Conservation (phyloP, 2,797 vertebrate species). For the Triplophysa yarkandensis region DNA sequence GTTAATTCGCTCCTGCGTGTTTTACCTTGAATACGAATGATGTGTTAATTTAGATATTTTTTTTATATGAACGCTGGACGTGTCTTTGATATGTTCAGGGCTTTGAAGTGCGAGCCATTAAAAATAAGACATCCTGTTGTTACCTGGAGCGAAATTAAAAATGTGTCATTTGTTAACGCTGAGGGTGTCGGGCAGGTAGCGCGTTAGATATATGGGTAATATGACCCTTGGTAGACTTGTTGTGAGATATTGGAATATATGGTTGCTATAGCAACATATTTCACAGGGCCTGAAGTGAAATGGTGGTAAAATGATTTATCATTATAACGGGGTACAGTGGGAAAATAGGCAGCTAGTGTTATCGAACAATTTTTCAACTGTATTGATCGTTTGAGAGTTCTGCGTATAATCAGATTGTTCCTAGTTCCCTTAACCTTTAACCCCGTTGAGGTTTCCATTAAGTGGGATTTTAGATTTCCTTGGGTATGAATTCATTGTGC, state of each 20-base stretch:
- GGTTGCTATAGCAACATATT: conserved; percentile 32
- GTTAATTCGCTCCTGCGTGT: background rate
- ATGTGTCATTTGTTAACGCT: conserved; percentile 10
- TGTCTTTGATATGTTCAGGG: conserved; percentile 30
- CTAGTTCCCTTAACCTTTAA: conserved; percentile 1
- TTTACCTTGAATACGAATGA: conserved; percentile 12
- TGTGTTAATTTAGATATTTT: conserved; percentile 36
- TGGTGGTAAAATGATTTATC: conserved; percentile 24
- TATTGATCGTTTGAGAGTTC: conserved; percentile 18
- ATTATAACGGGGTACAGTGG: conserved; percentile 19
- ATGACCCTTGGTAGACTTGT: conserved; percentile 7
- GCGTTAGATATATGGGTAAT: conserved; percentile 9
- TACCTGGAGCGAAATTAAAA: too few species aligned
- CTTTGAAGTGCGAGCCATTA: conserved; percentile 42
- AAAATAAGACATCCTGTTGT: background rate
- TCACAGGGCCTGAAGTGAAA: conserved; percentile 24
- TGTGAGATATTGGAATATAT: conserved; percentile 26
- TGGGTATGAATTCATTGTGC: conserved; percentile 9
- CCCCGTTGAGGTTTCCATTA: conserved; percentile 8
- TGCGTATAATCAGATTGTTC: conserved; percentile 19
- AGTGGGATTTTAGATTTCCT: conserved; percentile 19
- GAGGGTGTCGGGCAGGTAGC: background rate
- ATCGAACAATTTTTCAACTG: conserved; percentile 12
- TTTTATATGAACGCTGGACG: background rate
- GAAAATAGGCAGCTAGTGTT: conserved; percentile 27